A percentile compares a stretch with the other conserved stretches of the same genome.
Conservation (phyloP, 2,797 vertebrate genomes). For the Melanotaenia pygmaea region DNA sequence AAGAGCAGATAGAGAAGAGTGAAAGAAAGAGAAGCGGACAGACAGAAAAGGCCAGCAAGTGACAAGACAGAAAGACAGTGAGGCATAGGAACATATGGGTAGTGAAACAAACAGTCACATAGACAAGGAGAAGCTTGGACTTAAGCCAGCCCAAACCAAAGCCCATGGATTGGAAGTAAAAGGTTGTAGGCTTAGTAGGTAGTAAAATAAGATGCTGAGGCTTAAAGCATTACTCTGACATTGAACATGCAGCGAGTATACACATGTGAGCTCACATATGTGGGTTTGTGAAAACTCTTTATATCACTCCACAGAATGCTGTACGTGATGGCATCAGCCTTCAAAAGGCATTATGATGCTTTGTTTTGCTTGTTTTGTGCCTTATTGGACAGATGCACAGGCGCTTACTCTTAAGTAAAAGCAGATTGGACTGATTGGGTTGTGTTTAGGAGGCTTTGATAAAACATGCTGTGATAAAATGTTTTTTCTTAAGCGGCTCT, state of each 20-base stretch:
- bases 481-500: constrained; percentile 25
- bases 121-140: constrained; percentile 46
- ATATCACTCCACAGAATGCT: constrained; percentile 25
- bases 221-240: constrained; percentile 70
- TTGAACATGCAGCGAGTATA: constrained; percentile 22
- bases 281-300: constrained; percentile 19
- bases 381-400: constrained; percentile 64
- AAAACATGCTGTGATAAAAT: constrained; percentile 44
- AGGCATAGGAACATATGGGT: constrained; percentile 59
- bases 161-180: constrained; percentile 70
- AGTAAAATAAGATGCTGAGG: constrained; percentile 73
- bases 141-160: constrained; percentile 61
- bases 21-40: constrained; percentile 32
- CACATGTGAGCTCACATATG: constrained; percentile 16
- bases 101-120: constrained; percentile 45
- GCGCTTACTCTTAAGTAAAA: constrained; percentile 54
- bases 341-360: constrained; percentile 43
- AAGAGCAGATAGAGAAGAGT: constrained; percentile 29
- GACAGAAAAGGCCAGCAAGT: constrained; percentile 34
- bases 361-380: constrained; percentile 53
- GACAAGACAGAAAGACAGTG: constrained; percentile 35
- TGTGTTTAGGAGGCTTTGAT: constrained; percentile 58
- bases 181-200: constrained; percentile 74
- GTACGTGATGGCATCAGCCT: constrained; percentile 26
- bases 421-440: constrained; percentile 62